Conservation (phyloP, 1,140 invertebrate species). For the Laodelphax striatellus region DNA sequence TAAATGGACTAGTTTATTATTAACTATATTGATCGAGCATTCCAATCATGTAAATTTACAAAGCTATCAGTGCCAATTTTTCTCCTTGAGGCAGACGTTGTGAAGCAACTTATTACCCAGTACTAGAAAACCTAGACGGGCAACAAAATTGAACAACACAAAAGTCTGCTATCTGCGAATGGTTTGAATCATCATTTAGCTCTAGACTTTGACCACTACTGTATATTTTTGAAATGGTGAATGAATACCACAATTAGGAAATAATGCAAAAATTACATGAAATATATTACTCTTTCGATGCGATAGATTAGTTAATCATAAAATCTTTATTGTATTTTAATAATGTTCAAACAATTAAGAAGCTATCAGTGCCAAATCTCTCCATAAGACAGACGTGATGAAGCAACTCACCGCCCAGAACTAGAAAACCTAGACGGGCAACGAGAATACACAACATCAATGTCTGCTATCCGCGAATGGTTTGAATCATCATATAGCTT, state of each 20-base stretch:
- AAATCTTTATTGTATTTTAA: too few species aligned
- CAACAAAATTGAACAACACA: constrained; percentile 13
- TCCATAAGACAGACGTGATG: constrained; percentile 17
- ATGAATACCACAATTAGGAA: too few species aligned
- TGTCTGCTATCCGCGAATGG: constrained; percentile 34
- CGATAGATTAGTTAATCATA: too few species aligned
- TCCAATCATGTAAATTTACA: too few species aligned
- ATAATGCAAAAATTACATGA: too few species aligned
- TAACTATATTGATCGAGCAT: too few species aligned
- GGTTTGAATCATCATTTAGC: constrained; percentile 33
- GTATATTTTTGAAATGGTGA: too few species aligned
- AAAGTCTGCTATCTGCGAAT: constrained; percentile 32
- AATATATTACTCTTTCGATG: too few species aligned
- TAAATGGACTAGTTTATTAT: too few species aligned
- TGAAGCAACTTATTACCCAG: constrained; percentile 10
- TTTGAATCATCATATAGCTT: constrained; percentile 33
- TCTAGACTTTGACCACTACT: not conserved
- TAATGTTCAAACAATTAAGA: too few species aligned
- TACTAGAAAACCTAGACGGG: constrained; percentile 30
- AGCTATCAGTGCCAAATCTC: constrained; percentile 31
- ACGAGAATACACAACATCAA: constrained; percentile 15
- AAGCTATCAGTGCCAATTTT: constrained; percentile 30
- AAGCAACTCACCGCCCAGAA: constrained; percentile 13
- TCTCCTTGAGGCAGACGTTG: constrained; percentile 22
- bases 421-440: constrained; percentile 30